Percentiles rank a stretch among this genome's conserved stretches.
Evolutionary conservation across 2,113 vertebrate species (phyloP).

Genomic region (Pituophis catenifer): DNA sequence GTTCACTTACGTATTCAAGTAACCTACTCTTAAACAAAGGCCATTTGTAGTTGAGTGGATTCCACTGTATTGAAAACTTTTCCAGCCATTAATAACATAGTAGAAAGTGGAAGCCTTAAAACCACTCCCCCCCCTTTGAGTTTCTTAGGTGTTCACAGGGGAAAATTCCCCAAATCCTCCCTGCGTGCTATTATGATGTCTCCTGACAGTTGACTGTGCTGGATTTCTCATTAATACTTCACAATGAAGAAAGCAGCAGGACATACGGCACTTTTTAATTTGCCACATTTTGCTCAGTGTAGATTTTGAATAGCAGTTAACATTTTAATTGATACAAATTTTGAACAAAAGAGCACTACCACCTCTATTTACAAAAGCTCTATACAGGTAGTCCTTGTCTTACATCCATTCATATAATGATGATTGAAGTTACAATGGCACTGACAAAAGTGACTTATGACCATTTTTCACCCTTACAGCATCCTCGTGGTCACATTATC

Average conservation of each 20-base stretch:
- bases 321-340: neutral
- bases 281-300: neutral
- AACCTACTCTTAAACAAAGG: conserved; percentile 43
- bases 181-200: neutral
- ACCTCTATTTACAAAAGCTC: neutral
- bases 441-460: neutral
- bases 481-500: neutral
- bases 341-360: neutral
- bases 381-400: neutral
- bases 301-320: neutral
- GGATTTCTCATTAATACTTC: neutral
- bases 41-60: neutral
- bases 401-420: neutral
- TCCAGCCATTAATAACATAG: neutral
- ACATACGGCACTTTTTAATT: neutral
- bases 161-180: fast-evolving
- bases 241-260: neutral
- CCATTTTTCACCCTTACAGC: neutral
- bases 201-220: neutral
- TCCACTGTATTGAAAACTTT: neutral
- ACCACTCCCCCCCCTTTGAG: neutral
- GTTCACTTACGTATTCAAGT: conserved; percentile 16
- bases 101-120: neutral
- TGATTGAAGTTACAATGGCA: neutral
- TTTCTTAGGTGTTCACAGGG: neutral